A percentile compares a stretch with the other conserved stretches of the same genome.
Conservation (phyloP, 1,140 invertebrate genomes). For the Scaptomyza montana region DNA sequence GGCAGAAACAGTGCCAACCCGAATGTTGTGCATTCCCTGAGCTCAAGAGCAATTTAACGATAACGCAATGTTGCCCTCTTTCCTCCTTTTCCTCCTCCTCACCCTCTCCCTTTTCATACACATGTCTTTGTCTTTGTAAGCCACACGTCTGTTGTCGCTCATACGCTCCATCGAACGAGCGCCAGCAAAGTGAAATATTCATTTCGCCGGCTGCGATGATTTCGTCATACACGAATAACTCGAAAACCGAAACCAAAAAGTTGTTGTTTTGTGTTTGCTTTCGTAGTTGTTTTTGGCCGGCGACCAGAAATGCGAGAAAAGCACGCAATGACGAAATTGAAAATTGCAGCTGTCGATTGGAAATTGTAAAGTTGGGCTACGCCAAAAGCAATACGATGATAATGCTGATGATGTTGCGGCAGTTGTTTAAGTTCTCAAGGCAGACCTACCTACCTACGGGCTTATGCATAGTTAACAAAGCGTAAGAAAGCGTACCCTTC, state of each 20-base stretch:
- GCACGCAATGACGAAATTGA: conserved; percentile 47
- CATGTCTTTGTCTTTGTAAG: background rate
- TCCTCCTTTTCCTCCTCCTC: too few species aligned
- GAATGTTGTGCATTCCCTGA: conserved; percentile 72
- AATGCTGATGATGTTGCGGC: background rate
- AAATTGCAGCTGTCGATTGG: conserved; percentile 54
- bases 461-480: conserved; percentile 31
- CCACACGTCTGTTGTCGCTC: conserved; percentile 62
- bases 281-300: conserved; percentile 30
- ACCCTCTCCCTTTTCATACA: background rate
- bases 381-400: conserved; percentile 3
- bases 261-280: conserved; percentile 24
- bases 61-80: conserved; percentile 1
- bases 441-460: too few species aligned
- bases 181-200: conserved; percentile 57
- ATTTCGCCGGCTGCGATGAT: conserved; percentile 56
- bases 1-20: conserved; percentile 54
- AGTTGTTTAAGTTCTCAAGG: conserved; percentile 13
- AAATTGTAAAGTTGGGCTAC: conserved; percentile 11
- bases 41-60: conserved; percentile 36
- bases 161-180: conserved; percentile 36
- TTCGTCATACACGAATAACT: conserved; percentile 63
- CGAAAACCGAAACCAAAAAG: conserved; percentile 49
- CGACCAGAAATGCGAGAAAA: conserved; percentile 37
- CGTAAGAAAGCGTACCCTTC: conserved; percentile 29